Evolutionary conservation across 2,113 vertebrate species (phyloP), one percentile per base, ranked within the genome.

Genomic region (Rhegmatorhina hoffmannsi): DNA sequence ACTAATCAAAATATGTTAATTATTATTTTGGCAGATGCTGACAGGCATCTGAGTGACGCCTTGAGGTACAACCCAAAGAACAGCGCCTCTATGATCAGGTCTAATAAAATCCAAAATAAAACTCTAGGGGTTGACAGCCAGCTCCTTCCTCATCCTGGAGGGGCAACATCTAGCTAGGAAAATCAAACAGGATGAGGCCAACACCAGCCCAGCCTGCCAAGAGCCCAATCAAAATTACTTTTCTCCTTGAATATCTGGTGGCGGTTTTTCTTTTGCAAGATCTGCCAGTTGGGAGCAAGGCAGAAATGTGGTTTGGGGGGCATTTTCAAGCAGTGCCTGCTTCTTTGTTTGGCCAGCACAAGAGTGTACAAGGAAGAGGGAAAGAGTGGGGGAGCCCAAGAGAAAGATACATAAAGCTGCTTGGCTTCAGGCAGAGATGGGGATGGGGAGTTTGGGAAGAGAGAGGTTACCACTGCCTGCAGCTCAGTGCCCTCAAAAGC

Each of bases 81-180:
- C n/a, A 44, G 46, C 0, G 0, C n/a, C 40, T 88, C 59, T 90
- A 46, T 50, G 34, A 78, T 90, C 60, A n/a, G 14, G 18, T 75
- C 92, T 67, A 91, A 96, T 94, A 88, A 91, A 96, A 85, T 56
- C 43, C 49, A 56, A 40, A 75, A 38, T 66, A 90, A 92, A 82
- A 58, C 40, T 58, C 43, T 0, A 1, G 29, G 43, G 16, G 15
- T 66, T 93, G 92, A 93, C 91, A 90, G 85, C 50, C 62, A 87
- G 33, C 18, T 87, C 78, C 73, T 75, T 95, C n/a, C 64, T 74
- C 50, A 67, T 89, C 75, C 69, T 4, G 6, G n/a, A 91, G 83
- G 69, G 47, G 60, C 53, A 86, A 49, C 58, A 73, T 72, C 62
- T 72, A 84, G 76, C 1, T 2, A 79, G 62, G 81, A 92, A 83